These are phyloP conservation scores for Hippoglossus stenolepis DNA, from an alignment of 2,113 vertebrate genomes.

Conservation along the genomic window DNA sequence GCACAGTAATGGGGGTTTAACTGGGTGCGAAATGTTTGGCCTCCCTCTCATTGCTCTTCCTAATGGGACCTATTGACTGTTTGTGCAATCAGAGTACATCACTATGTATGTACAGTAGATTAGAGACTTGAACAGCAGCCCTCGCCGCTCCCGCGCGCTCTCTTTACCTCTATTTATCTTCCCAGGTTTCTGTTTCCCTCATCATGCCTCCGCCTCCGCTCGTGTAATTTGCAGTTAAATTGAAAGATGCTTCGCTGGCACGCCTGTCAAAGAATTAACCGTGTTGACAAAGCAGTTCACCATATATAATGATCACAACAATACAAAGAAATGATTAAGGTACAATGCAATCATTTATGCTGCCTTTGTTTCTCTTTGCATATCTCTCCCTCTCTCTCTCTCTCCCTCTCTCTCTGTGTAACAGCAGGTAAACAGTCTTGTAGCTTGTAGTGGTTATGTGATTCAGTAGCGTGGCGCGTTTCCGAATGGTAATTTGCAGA, in stretches of 20 bases:
- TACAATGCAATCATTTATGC: slow-evolving; percentile 72
- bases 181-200: slow-evolving; percentile 2
- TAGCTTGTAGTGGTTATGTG: slow-evolving; percentile 81
- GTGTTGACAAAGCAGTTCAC: slow-evolving; percentile 72
- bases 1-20: slow-evolving; percentile 63
- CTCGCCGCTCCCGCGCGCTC: slow-evolving; percentile 22
- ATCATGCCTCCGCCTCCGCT: slow-evolving; percentile 16
- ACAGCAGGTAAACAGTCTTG: slow-evolving; percentile 85
- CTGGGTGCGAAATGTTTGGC: slow-evolving; percentile 63
- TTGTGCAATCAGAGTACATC: slow-evolving; percentile 75
- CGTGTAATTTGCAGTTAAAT: slow-evolving; percentile 53
- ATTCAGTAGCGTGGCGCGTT: slow-evolving; percentile 82
- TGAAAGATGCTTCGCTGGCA: slow-evolving; percentile 24
- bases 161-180: slow-evolving; percentile 45
- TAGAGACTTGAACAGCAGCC: slow-evolving; percentile 60
- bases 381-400: slow-evolving; percentile 17
- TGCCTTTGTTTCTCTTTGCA: slow-evolving; percentile 70
- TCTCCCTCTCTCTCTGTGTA: slow-evolving; percentile 31
- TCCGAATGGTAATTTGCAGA: slow-evolving; percentile 88
- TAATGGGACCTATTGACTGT: slow-evolving; percentile 77
- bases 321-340: slow-evolving; percentile 77
- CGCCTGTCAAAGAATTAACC: slow-evolving; percentile 50
- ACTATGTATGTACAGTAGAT: slow-evolving; percentile 81
- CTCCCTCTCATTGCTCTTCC: slow-evolving; percentile 63
- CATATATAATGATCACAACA: slow-evolving; percentile 72